Percentiles rank a stretch among this genome's conserved stretches.
Conservation (phyloP, 2,888 invertebrate species). For the Megamerina dolium region DNA sequence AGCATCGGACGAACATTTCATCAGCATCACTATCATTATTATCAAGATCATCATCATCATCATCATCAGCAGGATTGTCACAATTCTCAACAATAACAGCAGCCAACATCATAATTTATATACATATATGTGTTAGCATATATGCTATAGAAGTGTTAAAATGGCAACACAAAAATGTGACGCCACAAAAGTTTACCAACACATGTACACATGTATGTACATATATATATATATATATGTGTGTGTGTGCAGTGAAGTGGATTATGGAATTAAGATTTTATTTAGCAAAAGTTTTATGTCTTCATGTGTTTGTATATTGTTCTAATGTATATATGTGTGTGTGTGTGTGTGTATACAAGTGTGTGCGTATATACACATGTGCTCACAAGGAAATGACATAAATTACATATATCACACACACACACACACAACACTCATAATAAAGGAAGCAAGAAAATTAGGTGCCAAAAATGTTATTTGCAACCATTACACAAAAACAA, state of each 20-base stretch:
- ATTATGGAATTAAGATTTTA: constrained; percentile 11
- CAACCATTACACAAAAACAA: too few relatives aligned
- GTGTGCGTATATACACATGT: not conserved
- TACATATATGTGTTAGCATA: too few relatives aligned
- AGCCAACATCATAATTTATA: constrained; percentile 12
- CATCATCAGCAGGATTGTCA: too few relatives aligned
- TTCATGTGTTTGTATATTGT: too few relatives aligned
- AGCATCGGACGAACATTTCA: too few relatives aligned
- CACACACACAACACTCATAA: too few relatives aligned
- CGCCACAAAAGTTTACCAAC: not conserved
- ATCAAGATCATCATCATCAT: too few relatives aligned
- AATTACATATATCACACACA: too few relatives aligned
- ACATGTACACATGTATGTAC: not conserved
- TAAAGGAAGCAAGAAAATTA: too few relatives aligned
- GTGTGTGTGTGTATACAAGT: not conserved
- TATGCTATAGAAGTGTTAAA: constrained; percentile 10
- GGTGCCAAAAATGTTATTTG: too few relatives aligned
- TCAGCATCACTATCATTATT: too few relatives aligned
- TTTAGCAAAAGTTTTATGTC: constrained; percentile 6
- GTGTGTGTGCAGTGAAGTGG: constrained; percentile 5
- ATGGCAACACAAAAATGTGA: constrained; percentile 12
- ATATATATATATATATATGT: not conserved
- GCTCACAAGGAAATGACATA: constrained; percentile 3
- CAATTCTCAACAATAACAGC: too few relatives aligned
- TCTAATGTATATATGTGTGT: not conserved